Evolutionary conservation across 2,113 vertebrate species (phyloP).

Genomic region (Prolemur simus): DNA sequence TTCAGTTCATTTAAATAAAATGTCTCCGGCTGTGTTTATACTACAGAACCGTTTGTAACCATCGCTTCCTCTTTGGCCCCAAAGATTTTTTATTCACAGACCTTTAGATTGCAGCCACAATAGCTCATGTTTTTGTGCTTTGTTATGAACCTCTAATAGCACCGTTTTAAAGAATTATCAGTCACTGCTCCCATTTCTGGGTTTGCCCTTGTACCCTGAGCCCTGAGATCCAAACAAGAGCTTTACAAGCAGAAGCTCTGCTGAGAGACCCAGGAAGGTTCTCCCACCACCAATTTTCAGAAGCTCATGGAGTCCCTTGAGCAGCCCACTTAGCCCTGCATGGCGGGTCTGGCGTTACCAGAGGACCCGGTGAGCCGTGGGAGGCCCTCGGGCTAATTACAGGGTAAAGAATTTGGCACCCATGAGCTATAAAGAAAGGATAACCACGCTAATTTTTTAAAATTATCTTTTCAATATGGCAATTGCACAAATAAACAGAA

Average conservation of each 20-base stretch:
- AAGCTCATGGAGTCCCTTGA: neutral
- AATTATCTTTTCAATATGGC: neutral
- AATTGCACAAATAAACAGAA: neutral
- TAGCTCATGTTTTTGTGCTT: neutral
- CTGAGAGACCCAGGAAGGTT: neutral
- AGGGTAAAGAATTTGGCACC: neutral
- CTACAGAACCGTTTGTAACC: conserved; percentile 50
- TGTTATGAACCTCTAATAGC: neutral
- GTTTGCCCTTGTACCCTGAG: neutral
- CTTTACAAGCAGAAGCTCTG: neutral
- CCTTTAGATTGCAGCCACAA: neutral
- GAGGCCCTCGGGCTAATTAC: neutral
- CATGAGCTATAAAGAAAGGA: no score
- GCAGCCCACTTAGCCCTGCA: neutral
- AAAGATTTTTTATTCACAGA: neutral
- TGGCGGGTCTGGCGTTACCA: neutral
- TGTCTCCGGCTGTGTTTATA: conserved; percentile 59
- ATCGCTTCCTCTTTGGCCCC: conserved; percentile 22
- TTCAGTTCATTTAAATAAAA: conserved; percentile 60
- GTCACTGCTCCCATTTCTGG: neutral
- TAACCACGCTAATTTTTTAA: neutral
- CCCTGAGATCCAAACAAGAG: neutral
- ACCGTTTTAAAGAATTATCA: neutral
- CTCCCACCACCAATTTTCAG: neutral
- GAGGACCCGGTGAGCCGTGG: neutral